A percentile compares a stretch with the other conserved stretches of the same genome.
Evolutionary conservation across 2,797 vertebrate genomes (phyloP).

Genomic region (Chelonia mydas): DNA sequence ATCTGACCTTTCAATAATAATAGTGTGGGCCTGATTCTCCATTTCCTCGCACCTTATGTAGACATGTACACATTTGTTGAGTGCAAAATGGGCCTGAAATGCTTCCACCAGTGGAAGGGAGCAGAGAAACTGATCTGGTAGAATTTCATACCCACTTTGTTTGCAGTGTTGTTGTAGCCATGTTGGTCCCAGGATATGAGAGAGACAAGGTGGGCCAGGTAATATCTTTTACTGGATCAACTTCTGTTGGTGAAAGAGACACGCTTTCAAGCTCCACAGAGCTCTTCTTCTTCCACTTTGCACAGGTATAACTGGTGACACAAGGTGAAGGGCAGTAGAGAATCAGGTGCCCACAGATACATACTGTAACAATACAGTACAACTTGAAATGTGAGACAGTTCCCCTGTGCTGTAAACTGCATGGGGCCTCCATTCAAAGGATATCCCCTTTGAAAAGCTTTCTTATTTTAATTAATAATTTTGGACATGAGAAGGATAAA

Average conservation of each 20-base stretch:
- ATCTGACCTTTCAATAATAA: background rate
- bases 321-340: background rate
- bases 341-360: background rate
- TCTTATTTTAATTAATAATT: background rate
- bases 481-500: background rate
- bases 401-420: background rate
- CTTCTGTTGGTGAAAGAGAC: background rate
- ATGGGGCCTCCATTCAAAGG: background rate
- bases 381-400: too few species aligned
- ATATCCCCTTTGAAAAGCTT: background rate
- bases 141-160: background rate
- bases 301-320: background rate
- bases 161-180: background rate
- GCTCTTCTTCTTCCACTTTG: background rate
- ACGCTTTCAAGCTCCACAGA: background rate
- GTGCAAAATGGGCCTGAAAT: background rate
- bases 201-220: background rate
- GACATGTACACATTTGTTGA: background rate
- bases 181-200: background rate
- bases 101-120: background rate
- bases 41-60: background rate
- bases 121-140: background rate
- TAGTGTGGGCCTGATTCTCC: background rate
- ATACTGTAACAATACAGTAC: background rate
- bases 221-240: background rate